Evolutionary conservation across 2,797 vertebrate species (phyloP).

Genomic region (Rhodeus uyekii): DNA sequence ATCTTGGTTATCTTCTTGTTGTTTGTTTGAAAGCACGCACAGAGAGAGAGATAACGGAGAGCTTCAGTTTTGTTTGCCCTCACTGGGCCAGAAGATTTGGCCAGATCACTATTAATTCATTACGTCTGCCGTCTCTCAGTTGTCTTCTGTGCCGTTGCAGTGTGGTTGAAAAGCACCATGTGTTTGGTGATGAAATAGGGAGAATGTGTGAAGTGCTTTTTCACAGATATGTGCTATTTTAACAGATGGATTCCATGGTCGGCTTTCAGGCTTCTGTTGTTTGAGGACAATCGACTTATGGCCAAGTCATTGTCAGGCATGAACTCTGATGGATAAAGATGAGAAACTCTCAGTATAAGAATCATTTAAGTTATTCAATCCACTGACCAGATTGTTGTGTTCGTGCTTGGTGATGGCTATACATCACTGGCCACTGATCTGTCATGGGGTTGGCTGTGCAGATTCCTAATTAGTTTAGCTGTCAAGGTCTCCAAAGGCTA

Average conservation of each 20-base stretch:
- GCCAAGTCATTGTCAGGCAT: slow-evolving; percentile 42
- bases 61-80: neutral
- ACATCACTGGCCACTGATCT: slow-evolving; percentile 49
- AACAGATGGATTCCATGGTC: slow-evolving; percentile 50
- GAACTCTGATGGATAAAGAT: slow-evolving; percentile 35
- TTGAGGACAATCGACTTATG: slow-evolving; percentile 41
- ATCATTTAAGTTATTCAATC: slow-evolving; percentile 48
- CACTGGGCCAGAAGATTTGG: slow-evolving; percentile 27
- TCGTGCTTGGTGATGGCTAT: slow-evolving; percentile 27
- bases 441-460: slow-evolving; percentile 56
- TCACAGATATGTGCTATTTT: slow-evolving; percentile 32
- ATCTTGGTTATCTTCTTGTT: neutral
- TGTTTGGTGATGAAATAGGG: slow-evolving; percentile 48
- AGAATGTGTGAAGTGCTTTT: slow-evolving; percentile 29
- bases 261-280: slow-evolving; percentile 39
- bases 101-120: slow-evolving; percentile 53
- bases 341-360: slow-evolving; percentile 43
- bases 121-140: slow-evolving; percentile 44
- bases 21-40: slow-evolving; percentile 23
- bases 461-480: slow-evolving; percentile 74
- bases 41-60: neutral
- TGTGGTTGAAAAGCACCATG: slow-evolving; percentile 54
- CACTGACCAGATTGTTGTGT: slow-evolving; percentile 39
- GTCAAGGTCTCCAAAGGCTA: slow-evolving; percentile 74
- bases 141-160: slow-evolving; percentile 46